A percentile compares a stretch with the other conserved stretches of the same genome.
Evolutionary conservation across 2,113 vertebrate species (phyloP).

Genomic region (Ploceus nigricollis): DNA sequence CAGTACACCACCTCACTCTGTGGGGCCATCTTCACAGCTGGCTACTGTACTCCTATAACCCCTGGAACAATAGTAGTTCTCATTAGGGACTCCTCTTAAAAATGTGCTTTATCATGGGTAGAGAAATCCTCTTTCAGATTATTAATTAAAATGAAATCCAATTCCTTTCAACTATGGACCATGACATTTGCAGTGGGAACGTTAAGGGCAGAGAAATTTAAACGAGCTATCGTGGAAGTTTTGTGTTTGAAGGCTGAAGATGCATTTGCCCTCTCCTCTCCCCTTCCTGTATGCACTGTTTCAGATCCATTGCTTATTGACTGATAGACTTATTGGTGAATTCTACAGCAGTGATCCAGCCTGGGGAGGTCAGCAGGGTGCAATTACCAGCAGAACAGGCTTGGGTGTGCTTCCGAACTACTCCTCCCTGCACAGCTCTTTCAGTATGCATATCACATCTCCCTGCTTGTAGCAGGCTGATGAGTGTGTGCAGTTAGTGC

Average conservation of each 20-base stretch:
- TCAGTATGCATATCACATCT: constrained; percentile 72
- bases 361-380: constrained; percentile 64
- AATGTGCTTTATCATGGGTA: background rate
- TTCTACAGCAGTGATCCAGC: constrained; percentile 24
- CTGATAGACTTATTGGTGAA: constrained; percentile 50
- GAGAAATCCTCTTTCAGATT: background rate
- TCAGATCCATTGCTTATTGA: constrained; percentile 34
- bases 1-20: background rate
- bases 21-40: background rate
- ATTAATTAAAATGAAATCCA: constrained; percentile 38
- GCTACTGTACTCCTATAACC: background rate
- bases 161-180: background rate
- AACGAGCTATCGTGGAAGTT: background rate
- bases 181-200: background rate
- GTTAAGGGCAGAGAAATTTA: background rate
- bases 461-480: constrained; percentile 65
- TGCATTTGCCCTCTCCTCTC: background rate
- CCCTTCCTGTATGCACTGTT: background rate
- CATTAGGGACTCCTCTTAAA: background rate
- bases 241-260: background rate
- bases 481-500: constrained; percentile 66
- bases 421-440: constrained; percentile 53
- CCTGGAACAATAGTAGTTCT: background rate
- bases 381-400: constrained; percentile 44
- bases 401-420: constrained; percentile 50